These are phyloP conservation scores for Eubasilissa regina DNA, from an alignment of 1,140 invertebrate species.

Conservation along the genomic window DNA sequence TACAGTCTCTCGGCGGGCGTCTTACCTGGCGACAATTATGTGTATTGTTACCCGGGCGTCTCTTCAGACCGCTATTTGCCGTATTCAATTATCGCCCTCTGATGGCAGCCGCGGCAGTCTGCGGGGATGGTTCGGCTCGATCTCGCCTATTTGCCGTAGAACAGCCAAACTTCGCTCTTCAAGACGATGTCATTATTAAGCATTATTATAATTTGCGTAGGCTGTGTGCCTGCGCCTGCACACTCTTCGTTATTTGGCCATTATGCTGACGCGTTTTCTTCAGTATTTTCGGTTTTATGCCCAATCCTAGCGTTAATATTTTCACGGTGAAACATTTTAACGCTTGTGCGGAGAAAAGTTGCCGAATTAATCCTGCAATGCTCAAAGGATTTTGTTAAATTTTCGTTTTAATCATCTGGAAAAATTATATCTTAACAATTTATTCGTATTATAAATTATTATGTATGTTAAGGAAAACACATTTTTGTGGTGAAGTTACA, in stretches of 20 bases:
- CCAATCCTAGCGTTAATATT: neutral
- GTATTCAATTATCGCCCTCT: constrained; percentile 35
- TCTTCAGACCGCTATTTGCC: constrained; percentile 21
- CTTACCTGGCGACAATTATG: constrained; percentile 14
- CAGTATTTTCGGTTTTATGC: constrained; percentile 17
- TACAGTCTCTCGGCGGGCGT: neutral
- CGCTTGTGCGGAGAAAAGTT: too few relatives aligned
- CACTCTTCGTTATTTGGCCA: neutral
- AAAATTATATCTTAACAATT: too few relatives aligned
- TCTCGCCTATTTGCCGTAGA: constrained; percentile 30
- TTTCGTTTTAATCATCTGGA: too few relatives aligned
- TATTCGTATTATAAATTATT: too few relatives aligned
- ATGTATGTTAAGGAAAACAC: too few relatives aligned
- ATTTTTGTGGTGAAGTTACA: too few relatives aligned
- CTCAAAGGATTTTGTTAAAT: too few relatives aligned
- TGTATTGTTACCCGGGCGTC: constrained; percentile 21
- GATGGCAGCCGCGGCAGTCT: constrained; percentile 9
- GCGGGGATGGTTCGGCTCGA: constrained; percentile 5
- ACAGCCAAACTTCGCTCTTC: constrained; percentile 1
- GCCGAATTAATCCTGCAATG: too few relatives aligned
- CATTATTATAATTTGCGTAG: constrained; percentile 26
- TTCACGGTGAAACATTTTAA: neutral
- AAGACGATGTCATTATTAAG: constrained; percentile 9
- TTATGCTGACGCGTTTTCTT: constrained; percentile 18
- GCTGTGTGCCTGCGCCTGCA: neutral